Evolutionary conservation across 2,113 vertebrate species (phyloP).

Genomic region (Geococcyx californianus): DNA sequence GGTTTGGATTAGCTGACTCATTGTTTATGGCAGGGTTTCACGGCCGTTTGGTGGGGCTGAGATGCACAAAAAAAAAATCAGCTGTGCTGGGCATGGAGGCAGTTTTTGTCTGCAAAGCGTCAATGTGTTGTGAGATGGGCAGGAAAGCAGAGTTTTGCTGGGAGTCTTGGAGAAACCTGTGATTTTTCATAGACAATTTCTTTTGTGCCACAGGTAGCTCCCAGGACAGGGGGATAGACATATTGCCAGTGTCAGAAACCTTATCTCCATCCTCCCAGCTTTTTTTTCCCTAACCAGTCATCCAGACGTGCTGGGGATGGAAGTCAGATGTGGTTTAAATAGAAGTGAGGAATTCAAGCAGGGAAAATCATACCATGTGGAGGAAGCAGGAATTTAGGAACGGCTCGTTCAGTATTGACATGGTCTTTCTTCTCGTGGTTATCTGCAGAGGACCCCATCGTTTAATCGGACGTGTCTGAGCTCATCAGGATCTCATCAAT

Average conservation of each 20-base stretch:
- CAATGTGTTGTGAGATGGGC: not conserved
- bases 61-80: not conserved
- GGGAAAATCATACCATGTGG: not conserved
- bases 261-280: constrained; percentile 3
- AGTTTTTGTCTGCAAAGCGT: not conserved
- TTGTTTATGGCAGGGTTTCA: constrained; percentile 3
- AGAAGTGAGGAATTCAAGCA: not conserved
- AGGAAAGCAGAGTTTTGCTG: not conserved
- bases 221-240: accelerated
- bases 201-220: not conserved
- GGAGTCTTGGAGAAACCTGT: not conserved
- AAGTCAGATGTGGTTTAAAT: constrained; percentile 10
- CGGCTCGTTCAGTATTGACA: not conserved
- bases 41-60: not conserved
- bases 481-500: not conserved
- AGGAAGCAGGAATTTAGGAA: not conserved
- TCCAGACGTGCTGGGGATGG: not conserved
- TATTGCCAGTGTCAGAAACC: not conserved
- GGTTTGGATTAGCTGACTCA: constrained; percentile 60
- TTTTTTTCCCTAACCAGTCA: not conserved
- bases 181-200: not conserved
- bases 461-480: not conserved
- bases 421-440: not conserved
- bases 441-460: not conserved
- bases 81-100: not conserved